Evolutionary conservation across 1,140 invertebrate genomes (phyloP), one percentile per base, ranked within the genome.

Genomic region (Caenorhabditis latens): DNA sequence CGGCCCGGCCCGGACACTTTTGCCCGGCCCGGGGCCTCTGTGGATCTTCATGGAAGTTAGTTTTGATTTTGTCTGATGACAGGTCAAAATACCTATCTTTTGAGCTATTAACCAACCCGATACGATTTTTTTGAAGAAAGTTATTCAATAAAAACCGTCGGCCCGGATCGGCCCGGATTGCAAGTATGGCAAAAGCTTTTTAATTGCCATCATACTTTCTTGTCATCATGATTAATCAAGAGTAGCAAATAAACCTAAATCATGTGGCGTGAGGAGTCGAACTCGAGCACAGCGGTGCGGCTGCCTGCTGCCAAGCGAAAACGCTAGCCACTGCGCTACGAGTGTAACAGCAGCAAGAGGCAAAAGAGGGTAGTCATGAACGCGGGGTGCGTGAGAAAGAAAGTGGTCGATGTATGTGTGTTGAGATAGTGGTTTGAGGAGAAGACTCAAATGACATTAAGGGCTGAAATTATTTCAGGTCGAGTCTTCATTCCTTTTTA

Each of bases 401-500:
- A 32, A 58, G 16, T 16, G 7, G 4, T 21, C 7, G 19, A 84
- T 21, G 42, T 21, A 24, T 13, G 40, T 5, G 40, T 14, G 24
- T 46, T 5, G n/a, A 65, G 50, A 53, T 11, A 53, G 9, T 53
- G 50, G 11, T 3, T 53, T 53, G 16, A 9, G 16, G 50, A 6
- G 50, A 14, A 19, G n/a, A n/a, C n/a, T n/a, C n/a, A 42, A 83
- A 11, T 83, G 19, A 65, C 1, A 32, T 32, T 32, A 32, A 32
- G 32, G 32, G 32, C 32, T 32, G 32, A 32, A 65, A 65, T 19
- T n/a, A 65, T 0, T 71, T 71, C 43, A 92, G 90, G 91, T 61
- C 88, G 90, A 46, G 92, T 92, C 0, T 92, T 92, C 86, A 91
- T 90, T 13, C 91, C 91, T 21, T 89, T 85, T 61, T 92, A 91